These are phyloP conservation scores for Denticeps clupeoides DNA, from an alignment of 2,797 vertebrate species.

Conservation along the genomic window DNA sequence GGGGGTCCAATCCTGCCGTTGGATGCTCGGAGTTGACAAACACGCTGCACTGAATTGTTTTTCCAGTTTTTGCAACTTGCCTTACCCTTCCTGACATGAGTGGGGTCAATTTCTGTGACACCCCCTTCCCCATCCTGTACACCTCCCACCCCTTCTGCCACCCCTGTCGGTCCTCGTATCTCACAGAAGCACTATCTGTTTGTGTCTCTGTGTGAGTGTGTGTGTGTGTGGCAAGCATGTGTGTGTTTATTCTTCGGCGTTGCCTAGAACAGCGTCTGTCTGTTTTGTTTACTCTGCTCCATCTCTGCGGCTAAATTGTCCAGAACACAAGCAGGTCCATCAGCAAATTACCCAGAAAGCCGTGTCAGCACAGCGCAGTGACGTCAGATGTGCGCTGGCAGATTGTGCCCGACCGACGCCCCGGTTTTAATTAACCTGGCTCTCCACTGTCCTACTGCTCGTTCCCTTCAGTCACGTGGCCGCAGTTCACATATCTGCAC, in stretches of 20 bases:
- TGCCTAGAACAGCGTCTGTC: slow-evolving; percentile 43
- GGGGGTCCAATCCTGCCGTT: neutral
- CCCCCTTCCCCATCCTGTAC: neutral
- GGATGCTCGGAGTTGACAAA: neutral
- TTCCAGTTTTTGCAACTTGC: neutral
- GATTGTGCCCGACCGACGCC: neutral
- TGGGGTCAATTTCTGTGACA: neutral
- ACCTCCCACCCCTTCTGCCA: no score
- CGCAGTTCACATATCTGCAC: no score
- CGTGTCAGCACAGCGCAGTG: neutral
- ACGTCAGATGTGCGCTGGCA: neutral
- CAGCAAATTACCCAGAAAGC: slow-evolving; percentile 82
- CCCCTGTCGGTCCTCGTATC: neutral
- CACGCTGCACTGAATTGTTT: neutral
- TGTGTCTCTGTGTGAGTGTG: neutral
- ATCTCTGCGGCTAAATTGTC: slow-evolving; percentile 74
- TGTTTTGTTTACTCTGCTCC: slow-evolving; percentile 63
- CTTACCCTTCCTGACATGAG: neutral
- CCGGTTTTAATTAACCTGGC: neutral
- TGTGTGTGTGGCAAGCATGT: neutral
- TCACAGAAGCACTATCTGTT: neutral
- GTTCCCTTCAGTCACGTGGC: no score
- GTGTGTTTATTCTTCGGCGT: slow-evolving; percentile 25
- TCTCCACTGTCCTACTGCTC: neutral
- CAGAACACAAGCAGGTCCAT: slow-evolving; percentile 69